Conservation (phyloP, 2,797 vertebrate genomes). For the Lutra lutra region DNA sequence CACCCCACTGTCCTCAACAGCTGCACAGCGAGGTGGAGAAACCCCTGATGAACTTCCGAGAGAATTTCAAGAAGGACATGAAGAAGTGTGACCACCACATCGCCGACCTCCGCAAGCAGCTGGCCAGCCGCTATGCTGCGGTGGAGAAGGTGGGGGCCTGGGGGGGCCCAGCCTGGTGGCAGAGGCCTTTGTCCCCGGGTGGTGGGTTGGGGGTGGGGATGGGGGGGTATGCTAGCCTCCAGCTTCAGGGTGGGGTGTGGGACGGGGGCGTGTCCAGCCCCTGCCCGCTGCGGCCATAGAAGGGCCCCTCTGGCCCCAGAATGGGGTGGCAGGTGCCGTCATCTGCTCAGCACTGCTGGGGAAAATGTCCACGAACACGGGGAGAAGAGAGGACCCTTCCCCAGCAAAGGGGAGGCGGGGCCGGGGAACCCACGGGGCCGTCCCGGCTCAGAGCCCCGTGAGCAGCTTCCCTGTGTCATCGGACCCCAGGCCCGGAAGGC, state of each 20-base stretch:
- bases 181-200: neutral
- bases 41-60: slow-evolving; percentile 94
- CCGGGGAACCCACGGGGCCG: fast-evolving
- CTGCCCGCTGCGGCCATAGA: neutral
- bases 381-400: too few relatives aligned
- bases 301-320: neutral
- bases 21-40: slow-evolving; percentile 98
- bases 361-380: neutral
- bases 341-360: neutral
- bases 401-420: fast-evolving
- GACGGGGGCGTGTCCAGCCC: neutral
- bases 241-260: fast-evolving
- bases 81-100: slow-evolving; percentile 98
- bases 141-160: slow-evolving; percentile 93
- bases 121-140: slow-evolving; percentile 92
- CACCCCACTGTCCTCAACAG: slow-evolving; percentile 80
- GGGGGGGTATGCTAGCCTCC: fast-evolving
- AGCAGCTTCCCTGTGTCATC: neutral
- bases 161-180: fast-evolving
- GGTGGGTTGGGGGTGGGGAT: too few relatives aligned
- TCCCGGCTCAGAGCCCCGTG: neutral
- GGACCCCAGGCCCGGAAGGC: slow-evolving; percentile 93
- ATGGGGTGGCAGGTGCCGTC: neutral
- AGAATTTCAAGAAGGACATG: slow-evolving; percentile 99
- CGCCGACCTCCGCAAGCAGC: slow-evolving; percentile 94